Percentiles rank a stretch among this genome's conserved stretches.
phyloP scores from a whole-genome alignment of 2,888 invertebrate genomes.

The Xestoiulus laeticollis region DNA sequence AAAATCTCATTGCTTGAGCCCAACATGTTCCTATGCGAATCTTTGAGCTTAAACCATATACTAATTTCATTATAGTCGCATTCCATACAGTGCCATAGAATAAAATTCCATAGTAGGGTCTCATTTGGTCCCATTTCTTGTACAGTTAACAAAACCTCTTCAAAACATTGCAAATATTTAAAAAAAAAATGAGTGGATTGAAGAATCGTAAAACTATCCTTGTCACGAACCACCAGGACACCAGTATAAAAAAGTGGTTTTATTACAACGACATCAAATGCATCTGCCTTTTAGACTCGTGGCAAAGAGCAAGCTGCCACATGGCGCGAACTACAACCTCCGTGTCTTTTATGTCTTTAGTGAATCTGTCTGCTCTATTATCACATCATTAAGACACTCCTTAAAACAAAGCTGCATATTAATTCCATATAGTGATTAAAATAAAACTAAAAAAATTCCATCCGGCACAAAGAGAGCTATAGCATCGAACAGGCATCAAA shows the following conservation, averaged over 20 bases:
- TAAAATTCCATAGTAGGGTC: too few relatives aligned
- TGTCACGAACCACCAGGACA: not conserved
- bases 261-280: not conserved
- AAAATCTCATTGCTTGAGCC: too few relatives aligned
- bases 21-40: too few relatives aligned
- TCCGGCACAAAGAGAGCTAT: not conserved
- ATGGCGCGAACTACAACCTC: not conserved
- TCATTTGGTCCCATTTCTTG: too few relatives aligned
- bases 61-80: too few relatives aligned
- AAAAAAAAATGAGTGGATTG: too few relatives aligned
- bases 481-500: not conserved
- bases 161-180: too few relatives aligned
- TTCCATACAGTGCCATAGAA: too few relatives aligned
- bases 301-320: not conserved
- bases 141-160: too few relatives aligned
- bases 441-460: not conserved
- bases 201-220: too few relatives aligned
- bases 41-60: too few relatives aligned
- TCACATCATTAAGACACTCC: not conserved
- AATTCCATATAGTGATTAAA: not conserved
- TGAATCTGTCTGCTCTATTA: not conserved
- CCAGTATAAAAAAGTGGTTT: not conserved
- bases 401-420: slow-evolving; percentile 36
- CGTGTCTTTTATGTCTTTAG: not conserved
- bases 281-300: not conserved